Conservation (phyloP, 2,113 vertebrate species). For the Halcyon malimbica region DNA sequence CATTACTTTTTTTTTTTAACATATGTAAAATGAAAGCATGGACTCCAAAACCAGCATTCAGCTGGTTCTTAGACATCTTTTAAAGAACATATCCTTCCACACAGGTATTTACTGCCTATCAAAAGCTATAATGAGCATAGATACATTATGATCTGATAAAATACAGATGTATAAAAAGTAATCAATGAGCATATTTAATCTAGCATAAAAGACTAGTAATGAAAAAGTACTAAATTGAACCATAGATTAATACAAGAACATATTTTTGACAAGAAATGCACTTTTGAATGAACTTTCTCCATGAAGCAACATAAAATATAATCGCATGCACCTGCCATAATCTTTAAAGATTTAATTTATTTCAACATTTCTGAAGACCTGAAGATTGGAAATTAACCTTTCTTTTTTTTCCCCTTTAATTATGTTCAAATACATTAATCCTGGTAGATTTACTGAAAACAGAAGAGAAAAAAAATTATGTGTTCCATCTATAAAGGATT, state of each 20-base stretch:
- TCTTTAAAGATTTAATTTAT: not conserved
- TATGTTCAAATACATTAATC: not conserved
- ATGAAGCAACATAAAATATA: not conserved
- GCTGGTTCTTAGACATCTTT: not conserved
- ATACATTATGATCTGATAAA: not conserved
- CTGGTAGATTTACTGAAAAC: not conserved
- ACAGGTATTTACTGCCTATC: not conserved
- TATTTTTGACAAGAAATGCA: not conserved
- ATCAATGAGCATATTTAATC: not conserved
- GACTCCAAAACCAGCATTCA: not conserved
- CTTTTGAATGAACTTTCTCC: not conserved
- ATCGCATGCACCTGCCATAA: not conserved
- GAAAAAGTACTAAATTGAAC: not conserved
- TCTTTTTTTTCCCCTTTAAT: not conserved
- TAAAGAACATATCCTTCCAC: not conserved
- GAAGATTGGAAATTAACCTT: not conserved
- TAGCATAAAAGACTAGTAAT: not conserved
- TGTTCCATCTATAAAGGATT: not conserved
- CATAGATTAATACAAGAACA: not conserved
- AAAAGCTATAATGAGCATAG: not conserved
- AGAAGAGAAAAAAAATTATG: fast-evolving
- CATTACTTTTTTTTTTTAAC: not conserved
- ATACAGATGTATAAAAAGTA: not conserved
- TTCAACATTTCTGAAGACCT: not conserved
- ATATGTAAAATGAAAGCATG: not conserved